A percentile compares a stretch with the other conserved stretches of the same genome.
Evolutionary conservation across 1,140 invertebrate species (phyloP).

Genomic region (Whitmania pigra): DNA sequence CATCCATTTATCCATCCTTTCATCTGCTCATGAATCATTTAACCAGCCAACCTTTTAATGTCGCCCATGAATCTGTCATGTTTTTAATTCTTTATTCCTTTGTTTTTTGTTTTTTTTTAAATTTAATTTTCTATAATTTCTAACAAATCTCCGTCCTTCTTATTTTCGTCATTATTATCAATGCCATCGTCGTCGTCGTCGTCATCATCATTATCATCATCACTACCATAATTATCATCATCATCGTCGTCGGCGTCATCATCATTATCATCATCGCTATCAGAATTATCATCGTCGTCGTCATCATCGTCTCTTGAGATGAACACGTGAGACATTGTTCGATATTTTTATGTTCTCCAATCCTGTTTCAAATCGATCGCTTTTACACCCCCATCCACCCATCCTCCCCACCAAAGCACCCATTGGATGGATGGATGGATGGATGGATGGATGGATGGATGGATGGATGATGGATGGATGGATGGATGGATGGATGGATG

Average conservation of each 20-base stretch:
- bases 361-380: no score
- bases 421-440: no score
- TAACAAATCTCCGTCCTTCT: neutral
- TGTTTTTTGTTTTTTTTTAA: neutral
- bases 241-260: no score
- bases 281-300: conserved; percentile 4
- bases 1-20: neutral
- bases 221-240: neutral
- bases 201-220: neutral
- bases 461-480: no score
- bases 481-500: no score
- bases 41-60: neutral
- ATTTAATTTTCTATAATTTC: neutral
- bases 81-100: neutral
- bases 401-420: no score
- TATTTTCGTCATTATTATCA: neutral
- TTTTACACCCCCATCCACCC: no score
- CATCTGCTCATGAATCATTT: no score
- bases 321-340: no score
- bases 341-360: no score
- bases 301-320: neutral
- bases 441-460: no score
- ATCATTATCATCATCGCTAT: conserved; percentile 8
- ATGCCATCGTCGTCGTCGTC: neutral
- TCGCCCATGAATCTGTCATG: conserved; percentile 3